phyloP scores from a whole-genome alignment of 2,797 vertebrate genomes.

The Rachycentron canadum region DNA sequence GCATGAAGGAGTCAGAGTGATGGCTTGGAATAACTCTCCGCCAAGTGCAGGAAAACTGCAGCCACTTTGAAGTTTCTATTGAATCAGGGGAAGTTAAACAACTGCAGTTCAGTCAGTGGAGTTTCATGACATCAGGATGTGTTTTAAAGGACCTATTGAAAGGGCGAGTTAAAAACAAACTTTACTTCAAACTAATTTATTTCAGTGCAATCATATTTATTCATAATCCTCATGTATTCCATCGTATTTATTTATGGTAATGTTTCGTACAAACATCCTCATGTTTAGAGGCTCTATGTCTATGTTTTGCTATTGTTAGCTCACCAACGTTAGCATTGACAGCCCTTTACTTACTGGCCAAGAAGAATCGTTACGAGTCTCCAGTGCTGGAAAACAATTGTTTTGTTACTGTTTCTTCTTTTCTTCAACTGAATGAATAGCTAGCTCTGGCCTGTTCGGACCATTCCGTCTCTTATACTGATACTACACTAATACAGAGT shows the following conservation, averaged over 20 bases:
- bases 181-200: neutral
- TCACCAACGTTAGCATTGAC: too few relatives aligned
- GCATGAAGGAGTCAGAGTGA: constrained; percentile 43
- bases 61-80: constrained; percentile 51
- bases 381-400: too few relatives aligned
- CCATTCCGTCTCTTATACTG: too few relatives aligned
- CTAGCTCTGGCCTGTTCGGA: too few relatives aligned
- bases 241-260: too few relatives aligned
- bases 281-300: too few relatives aligned
- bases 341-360: too few relatives aligned
- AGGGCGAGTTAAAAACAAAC: constrained; percentile 5
- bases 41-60: constrained; percentile 35
- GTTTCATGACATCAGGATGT: constrained; percentile 5
- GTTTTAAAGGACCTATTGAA: constrained; percentile 5
- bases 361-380: too few relatives aligned
- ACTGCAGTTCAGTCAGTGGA: constrained; percentile 23
- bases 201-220: neutral
- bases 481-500: too few relatives aligned
- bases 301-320: too few relatives aligned
- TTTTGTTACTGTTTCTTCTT: too few relatives aligned
- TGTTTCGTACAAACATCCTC: neutral
- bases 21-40: constrained; percentile 39
- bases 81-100: constrained; percentile 40
- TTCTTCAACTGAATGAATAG: too few relatives aligned
- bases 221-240: neutral